Conservation (phyloP, 2,888 invertebrate genomes). For the Xylocampa areola region DNA sequence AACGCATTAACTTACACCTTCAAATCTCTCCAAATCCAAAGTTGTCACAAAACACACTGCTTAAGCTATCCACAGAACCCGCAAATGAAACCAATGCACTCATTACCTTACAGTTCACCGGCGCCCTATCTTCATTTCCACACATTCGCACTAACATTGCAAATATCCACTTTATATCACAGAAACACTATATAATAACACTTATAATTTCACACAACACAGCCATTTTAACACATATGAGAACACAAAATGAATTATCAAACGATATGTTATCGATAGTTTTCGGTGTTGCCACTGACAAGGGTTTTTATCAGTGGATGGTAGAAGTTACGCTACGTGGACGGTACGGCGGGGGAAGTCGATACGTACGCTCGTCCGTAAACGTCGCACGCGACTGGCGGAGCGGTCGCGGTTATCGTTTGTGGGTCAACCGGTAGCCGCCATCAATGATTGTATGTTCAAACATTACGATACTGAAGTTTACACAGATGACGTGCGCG, state of each 20-base stretch:
- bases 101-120: slow-evolving; percentile 75
- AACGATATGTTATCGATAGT: slow-evolving; percentile 54
- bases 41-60: background rate
- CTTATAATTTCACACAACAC: slow-evolving; percentile 60
- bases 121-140: slow-evolving; percentile 72
- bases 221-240: slow-evolving; percentile 38
- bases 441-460: slow-evolving; percentile 65
- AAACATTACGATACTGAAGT: slow-evolving; percentile 64
- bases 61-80: background rate
- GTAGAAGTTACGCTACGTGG: slow-evolving; percentile 11
- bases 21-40: slow-evolving; percentile 3
- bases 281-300: slow-evolving; percentile 26
- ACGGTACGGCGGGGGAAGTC: background rate
- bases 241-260: slow-evolving; percentile 44
- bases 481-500: slow-evolving; percentile 63
- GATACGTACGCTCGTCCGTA: slow-evolving; percentile 45
- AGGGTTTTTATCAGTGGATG: slow-evolving; percentile 17
- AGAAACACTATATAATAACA: slow-evolving; percentile 66
- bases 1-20: background rate
- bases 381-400: slow-evolving; percentile 56
- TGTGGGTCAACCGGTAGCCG: slow-evolving; percentile 71
- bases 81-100: background rate
- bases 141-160: slow-evolving; percentile 76
- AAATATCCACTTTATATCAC: slow-evolving; percentile 57
- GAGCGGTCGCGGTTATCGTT: slow-evolving; percentile 62